Conservation (phyloP, 2,888 invertebrate genomes). For the Cinara cedri region DNA sequence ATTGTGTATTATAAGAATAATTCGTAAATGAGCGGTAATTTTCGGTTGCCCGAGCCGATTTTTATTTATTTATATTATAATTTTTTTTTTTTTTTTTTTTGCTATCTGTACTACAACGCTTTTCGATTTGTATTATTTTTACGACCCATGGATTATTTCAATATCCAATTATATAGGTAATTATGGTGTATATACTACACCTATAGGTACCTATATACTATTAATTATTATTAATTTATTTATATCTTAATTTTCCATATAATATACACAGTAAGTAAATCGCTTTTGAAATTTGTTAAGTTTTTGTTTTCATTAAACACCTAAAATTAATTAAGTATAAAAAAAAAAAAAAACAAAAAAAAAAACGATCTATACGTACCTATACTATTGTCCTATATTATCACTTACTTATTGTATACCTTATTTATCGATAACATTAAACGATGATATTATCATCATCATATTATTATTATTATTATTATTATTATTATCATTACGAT, state of each 20-base stretch:
- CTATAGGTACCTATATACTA: background rate
- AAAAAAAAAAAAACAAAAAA: too few relatives aligned
- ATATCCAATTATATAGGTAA: background rate
- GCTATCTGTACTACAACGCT: background rate
- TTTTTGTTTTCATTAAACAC: slow-evolving; percentile 30
- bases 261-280: background rate
- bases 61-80: background rate
- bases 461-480: too few relatives aligned
- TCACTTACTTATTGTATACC: too few relatives aligned
- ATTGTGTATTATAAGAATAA: background rate
- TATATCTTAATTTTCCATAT: background rate
- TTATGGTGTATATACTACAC: background rate
- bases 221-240: background rate
- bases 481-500: too few relatives aligned
- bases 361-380: background rate
- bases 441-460: too few relatives aligned
- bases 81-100: background rate
- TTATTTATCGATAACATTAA: too few relatives aligned
- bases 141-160: too few relatives aligned
- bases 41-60: slow-evolving; percentile 13
- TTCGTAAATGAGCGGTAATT: slow-evolving; percentile 28
- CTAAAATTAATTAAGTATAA: background rate
- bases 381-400: too few relatives aligned
- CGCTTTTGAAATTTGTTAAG: slow-evolving; percentile 28
- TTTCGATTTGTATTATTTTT: background rate